A percentile compares a stretch with the other conserved stretches of the same genome.
phyloP scores from a whole-genome alignment of 37 sponge, comb jelly and placozoan species.

The Aphrocallistes beatrix region DNA sequence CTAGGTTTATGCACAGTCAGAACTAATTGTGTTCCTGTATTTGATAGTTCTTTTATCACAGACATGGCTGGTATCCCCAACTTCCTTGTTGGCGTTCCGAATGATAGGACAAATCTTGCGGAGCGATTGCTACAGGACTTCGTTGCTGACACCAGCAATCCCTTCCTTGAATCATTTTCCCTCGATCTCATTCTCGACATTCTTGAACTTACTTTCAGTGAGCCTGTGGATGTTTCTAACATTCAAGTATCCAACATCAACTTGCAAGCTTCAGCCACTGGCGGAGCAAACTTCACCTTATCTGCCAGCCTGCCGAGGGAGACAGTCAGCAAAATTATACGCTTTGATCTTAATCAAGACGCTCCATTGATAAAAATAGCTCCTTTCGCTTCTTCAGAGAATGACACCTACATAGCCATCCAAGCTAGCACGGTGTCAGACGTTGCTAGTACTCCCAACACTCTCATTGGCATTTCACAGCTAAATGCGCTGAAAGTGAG shows the following conservation, averaged over 20 bases:
- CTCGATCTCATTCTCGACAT: constrained; percentile 34
- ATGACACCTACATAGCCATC: constrained; percentile 51
- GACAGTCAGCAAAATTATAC: not conserved
- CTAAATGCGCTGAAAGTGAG: constrained; percentile 60
- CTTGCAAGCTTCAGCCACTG: constrained; percentile 4
- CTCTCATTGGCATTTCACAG: constrained; percentile 64
- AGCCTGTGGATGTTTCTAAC: constrained; percentile 33
- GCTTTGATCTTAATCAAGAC: not conserved
- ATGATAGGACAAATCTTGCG: not conserved
- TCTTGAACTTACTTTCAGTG: constrained; percentile 50
- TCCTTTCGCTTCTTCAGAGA: constrained; percentile 37
- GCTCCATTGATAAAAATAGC: not conserved
- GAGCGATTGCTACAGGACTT: constrained; percentile 21
- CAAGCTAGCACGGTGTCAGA: constrained; percentile 38
- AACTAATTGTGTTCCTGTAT: constrained; percentile 55
- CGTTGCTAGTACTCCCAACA: constrained; percentile 42
- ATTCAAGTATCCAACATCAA: not conserved
- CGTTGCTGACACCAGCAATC: constrained; percentile 47
- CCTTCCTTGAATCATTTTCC: constrained; percentile 29
- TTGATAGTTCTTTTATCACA: constrained; percentile 31
- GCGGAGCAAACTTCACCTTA: not conserved
- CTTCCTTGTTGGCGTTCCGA: constrained; percentile 17
- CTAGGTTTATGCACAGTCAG: constrained; percentile 39
- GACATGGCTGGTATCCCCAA: constrained; percentile 56
- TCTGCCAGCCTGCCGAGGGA: not conserved